Base-by-base conservation (phyloP, 1,140 invertebrate genomes). In the Ceratosolen solmsi region DNA sequence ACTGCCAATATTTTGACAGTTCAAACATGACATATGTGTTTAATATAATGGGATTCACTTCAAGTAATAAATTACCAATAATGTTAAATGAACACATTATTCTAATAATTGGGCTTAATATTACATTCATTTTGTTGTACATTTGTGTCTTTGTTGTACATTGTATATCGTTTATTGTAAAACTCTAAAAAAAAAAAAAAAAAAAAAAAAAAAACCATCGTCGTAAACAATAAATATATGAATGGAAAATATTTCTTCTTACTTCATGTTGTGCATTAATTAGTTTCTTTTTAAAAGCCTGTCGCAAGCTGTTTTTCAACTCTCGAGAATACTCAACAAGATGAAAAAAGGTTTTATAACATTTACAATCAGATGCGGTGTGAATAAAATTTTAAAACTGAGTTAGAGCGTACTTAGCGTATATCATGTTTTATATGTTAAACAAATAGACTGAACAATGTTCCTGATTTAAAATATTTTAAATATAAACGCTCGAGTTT, bases 201-300 rank as follows among this genome's bases (percentile, higher is more conserved):
- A 46, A 46, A 46, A 5, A 46, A 46, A 46, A 46, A 5, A 46
- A 46, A 46, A 46, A 46, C 13, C 5, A 46, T 7, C 41, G 13
- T 8, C 3, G 20, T 17, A 68, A 68, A 38, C 20, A 68, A 25
- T 15, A 17, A 38, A 68, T 22, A 38, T n/a, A 38, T 33, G 33
- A 68, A 33, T 68, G 63, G 17, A 38, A 68, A 68, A 68, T 22
- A 68, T 38, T 68, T 68, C 36, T 38, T 68, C 63, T 38, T 68
- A 38, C 33, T 68, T 68, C 33, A 68, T 68, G 63, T n/a, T 68
- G 63, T n/a, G 63, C 63, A 68, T 68, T 68, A 68, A 68, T 68
- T 68, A 68, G 63, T 38, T 36, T 11, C 25, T 65, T 65, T 36
- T 22, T 68, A 68, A 38, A 68, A 68, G 4, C 15, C 25, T 38